Conservation (phyloP, 1,140 invertebrate genomes). For the Drosophila kanapiae region DNA sequence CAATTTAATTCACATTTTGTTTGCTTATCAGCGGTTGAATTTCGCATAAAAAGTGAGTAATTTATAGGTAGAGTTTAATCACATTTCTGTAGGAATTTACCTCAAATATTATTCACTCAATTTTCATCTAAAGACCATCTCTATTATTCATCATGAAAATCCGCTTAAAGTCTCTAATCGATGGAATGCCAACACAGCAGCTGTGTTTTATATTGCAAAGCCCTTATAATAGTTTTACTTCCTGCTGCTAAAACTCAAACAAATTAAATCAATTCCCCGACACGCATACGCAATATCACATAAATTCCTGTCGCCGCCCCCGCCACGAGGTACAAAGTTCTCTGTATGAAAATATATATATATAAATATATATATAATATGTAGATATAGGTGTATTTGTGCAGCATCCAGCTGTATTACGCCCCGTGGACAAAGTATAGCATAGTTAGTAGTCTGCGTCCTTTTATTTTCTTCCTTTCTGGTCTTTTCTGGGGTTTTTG, state of each 20-base stretch:
- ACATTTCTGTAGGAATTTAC: neutral
- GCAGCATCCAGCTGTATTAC: conserved; percentile 35
- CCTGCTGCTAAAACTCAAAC: conserved; percentile 26
- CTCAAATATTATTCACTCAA: conserved; percentile 3
- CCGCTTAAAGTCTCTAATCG: conserved; percentile 5
- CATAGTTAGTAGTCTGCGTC: conserved; percentile 35
- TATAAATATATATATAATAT: conserved; percentile 7
- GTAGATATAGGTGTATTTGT: conserved; percentile 12
- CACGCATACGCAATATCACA: conserved; percentile 36
- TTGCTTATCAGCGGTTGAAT: neutral
- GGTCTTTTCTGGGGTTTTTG: conserved; percentile 21
- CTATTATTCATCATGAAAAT: conserved; percentile 11
- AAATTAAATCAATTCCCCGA: conserved; percentile 58
- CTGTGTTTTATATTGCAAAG: conserved; percentile 2
- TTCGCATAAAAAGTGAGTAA: neutral
- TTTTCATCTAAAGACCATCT: neutral
- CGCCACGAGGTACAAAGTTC: neutral
- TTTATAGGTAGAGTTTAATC: conserved; percentile 5
- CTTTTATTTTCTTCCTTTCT: conserved; percentile 5
- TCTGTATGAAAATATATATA: neutral
- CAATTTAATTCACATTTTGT: conserved; percentile 11
- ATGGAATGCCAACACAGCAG: conserved; percentile 1
- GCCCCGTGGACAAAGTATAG: conserved; percentile 41
- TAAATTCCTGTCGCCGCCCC: conserved; percentile 14
- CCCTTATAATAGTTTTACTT: conserved; percentile 26